Evolutionary conservation across 2,888 invertebrate genomes (phyloP).

Genomic region (Phoenoteleia sp.): DNA sequence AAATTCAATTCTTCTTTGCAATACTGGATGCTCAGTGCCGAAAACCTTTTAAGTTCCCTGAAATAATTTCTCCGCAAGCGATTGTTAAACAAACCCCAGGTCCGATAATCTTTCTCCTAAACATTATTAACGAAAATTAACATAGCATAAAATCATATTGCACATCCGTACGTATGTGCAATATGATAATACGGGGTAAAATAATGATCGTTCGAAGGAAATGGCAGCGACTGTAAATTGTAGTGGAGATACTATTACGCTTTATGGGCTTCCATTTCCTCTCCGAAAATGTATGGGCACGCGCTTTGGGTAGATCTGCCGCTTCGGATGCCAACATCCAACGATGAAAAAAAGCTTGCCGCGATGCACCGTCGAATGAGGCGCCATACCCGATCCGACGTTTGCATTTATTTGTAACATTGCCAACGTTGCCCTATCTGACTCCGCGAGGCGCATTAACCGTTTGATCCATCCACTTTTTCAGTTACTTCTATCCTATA

Average conservation of each 20-base stretch:
- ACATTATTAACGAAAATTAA: conserved; percentile 62
- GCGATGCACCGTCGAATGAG: conserved; percentile 49
- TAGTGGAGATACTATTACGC: conserved; percentile 69
- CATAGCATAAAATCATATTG: conserved; percentile 61
- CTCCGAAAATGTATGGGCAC: conserved; percentile 67
- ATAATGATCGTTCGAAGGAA: conserved; percentile 68
- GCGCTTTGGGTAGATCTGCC: conserved; percentile 62
- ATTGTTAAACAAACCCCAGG: not conserved
- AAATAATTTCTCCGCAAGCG: not conserved
- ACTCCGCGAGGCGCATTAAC: conserved; percentile 29
- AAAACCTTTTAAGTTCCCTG: not conserved
- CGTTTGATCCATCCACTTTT: conserved; percentile 54
- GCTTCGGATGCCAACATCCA: conserved; percentile 64
- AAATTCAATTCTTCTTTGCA: no score
- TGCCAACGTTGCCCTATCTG: conserved; percentile 52
- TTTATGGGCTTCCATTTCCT: conserved; percentile 71
- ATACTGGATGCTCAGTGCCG: not conserved
- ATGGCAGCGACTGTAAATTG: conserved; percentile 69
- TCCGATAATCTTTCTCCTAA: conserved; percentile 33
- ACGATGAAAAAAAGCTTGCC: conserved; percentile 59
- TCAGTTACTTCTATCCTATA: conserved; percentile 12
- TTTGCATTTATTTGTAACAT: conserved; percentile 68
- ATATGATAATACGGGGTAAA: conserved; percentile 50
- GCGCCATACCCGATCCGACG: conserved; percentile 59
- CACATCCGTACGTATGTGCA: conserved; percentile 49